These are phyloP conservation scores for Patella depressa DNA, from an alignment of 2,888 invertebrate species.

Conservation along the genomic window DNA sequence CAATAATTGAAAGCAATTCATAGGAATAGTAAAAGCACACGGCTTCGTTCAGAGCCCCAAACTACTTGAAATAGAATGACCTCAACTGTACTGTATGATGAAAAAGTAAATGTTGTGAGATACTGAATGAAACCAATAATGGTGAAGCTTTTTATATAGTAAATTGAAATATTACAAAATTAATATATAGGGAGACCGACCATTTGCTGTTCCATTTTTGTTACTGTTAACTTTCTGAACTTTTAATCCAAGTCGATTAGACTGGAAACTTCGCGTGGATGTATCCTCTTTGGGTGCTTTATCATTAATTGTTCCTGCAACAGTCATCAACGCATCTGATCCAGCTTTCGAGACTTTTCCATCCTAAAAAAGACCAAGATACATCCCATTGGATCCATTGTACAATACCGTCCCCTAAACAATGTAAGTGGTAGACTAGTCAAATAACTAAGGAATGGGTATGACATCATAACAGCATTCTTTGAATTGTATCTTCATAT, in stretches of 20 bases:
- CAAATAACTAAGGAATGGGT: too few relatives aligned
- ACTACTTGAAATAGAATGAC: too few relatives aligned
- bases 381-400: neutral
- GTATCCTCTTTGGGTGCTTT: conserved; percentile 32
- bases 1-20: too few relatives aligned
- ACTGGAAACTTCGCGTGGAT: conserved; percentile 34
- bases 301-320: conserved; percentile 39
- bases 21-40: neutral
- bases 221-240: conserved; percentile 38
- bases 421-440: too few relatives aligned
- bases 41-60: neutral
- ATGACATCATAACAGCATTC: too few relatives aligned
- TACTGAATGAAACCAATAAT: too few relatives aligned
- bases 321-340: conserved; percentile 42
- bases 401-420: too few relatives aligned
- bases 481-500: too few relatives aligned
- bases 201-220: conserved; percentile 28
- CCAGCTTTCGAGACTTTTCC: conserved; percentile 45
- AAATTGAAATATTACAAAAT: too few relatives aligned
- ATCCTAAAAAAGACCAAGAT: conserved; percentile 34
- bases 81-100: too few relatives aligned
- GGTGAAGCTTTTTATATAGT: too few relatives aligned
- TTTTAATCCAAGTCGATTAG: conserved; percentile 38
- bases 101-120: too few relatives aligned
- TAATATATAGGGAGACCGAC: neutral